These are phyloP conservation scores for Germaria angustata DNA, from an alignment of 2,888 invertebrate species.

Conservation along the genomic window DNA sequence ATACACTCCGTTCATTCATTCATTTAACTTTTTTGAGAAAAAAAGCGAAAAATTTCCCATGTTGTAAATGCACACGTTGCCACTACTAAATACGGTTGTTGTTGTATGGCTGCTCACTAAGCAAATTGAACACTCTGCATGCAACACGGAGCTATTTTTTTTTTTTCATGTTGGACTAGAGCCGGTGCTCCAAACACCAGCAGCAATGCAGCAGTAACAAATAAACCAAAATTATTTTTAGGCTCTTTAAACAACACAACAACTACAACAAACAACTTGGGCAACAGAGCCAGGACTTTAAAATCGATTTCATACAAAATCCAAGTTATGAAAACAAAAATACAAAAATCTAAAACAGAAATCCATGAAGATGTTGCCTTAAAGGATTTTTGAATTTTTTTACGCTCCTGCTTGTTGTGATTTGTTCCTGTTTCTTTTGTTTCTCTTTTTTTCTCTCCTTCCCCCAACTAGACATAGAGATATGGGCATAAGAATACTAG, in stretches of 20 bases:
- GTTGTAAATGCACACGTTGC: constrained; percentile 50
- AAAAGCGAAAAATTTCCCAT: background rate
- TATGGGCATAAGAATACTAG: constrained; percentile 10
- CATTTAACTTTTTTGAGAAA: background rate
- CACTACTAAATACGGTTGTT: constrained; percentile 11
- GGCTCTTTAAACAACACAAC: constrained; percentile 27
- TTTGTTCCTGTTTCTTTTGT: background rate
- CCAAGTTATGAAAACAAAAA: constrained; percentile 22
- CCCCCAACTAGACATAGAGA: constrained; percentile 31
- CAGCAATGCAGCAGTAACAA: constrained; percentile 17
- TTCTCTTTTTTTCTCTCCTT: background rate
- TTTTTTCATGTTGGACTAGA: background rate
- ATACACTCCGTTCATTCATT: constrained; percentile 49
- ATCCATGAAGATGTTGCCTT: constrained; percentile 52
- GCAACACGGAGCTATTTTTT: constrained; percentile 30
- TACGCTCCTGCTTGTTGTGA: constrained; percentile 12
- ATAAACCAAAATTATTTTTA: constrained; percentile 38
- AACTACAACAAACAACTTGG: constrained; percentile 1
- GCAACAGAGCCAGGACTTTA: constrained; percentile 23
- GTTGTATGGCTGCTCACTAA: constrained; percentile 37
- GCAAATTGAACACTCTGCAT: constrained; percentile 34
- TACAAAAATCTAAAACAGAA: no score
- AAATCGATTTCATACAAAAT: constrained; percentile 29
- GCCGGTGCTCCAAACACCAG: background rate
- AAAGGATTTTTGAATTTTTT: constrained; percentile 33